Evolutionary conservation across 2,797 vertebrate genomes (phyloP).

Genomic region (Brotula barbata): DNA sequence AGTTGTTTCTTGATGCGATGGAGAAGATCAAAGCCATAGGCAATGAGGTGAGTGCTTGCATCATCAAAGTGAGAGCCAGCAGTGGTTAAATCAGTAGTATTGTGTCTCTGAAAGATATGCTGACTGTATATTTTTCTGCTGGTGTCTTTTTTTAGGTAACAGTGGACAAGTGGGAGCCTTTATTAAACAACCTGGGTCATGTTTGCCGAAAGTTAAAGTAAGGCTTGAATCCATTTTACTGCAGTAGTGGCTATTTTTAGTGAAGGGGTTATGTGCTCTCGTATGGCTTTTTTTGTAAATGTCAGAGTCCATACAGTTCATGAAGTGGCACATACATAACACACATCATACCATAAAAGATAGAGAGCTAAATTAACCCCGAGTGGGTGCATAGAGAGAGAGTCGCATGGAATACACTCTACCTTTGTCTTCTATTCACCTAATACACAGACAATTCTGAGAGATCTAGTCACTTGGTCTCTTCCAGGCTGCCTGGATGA

Average conservation of each 20-base stretch:
- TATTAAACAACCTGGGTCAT: constrained; percentile 96
- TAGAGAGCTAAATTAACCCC: constrained; percentile 5
- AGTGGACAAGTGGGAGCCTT: constrained; percentile 98
- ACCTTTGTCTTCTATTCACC: neutral
- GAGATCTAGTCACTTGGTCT: constrained; percentile 26
- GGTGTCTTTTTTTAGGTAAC: constrained; percentile 77
- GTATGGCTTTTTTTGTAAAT: neutral
- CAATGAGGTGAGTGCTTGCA: constrained; percentile 85
- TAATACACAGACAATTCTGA: constrained; percentile 32
- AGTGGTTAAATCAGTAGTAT: no score
- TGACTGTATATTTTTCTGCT: neutral
- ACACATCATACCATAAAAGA: no score
- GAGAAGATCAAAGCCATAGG: constrained; percentile 99
- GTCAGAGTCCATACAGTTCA: neutral
- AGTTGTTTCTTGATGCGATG: constrained; percentile 96
- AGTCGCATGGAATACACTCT: constrained; percentile 11
- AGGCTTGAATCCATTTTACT: constrained; percentile 59
- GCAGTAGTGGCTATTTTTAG: neutral
- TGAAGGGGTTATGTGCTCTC: neutral
- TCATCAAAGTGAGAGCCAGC: neutral
- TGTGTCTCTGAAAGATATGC: no score
- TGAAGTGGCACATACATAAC: neutral
- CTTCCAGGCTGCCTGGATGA: constrained; percentile 40
- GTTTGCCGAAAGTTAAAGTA: constrained; percentile 98
- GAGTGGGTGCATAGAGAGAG: constrained; percentile 2